phyloP scores from a whole-genome alignment of 2,797 vertebrate species.

The Alauda arvensis region DNA sequence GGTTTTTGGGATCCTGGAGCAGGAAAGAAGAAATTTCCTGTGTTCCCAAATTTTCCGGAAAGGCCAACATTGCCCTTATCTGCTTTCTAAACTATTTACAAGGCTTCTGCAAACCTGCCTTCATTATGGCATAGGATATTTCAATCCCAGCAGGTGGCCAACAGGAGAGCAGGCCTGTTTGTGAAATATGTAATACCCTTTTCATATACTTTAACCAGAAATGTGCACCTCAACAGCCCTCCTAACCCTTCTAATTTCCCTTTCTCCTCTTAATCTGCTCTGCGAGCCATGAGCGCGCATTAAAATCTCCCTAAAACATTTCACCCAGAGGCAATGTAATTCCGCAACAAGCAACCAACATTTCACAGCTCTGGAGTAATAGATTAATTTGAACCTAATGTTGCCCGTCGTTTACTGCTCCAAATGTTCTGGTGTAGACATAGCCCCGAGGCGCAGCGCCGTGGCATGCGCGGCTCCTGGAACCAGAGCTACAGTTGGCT shows the following conservation, averaged over 20 bases:
- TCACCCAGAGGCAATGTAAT: slow-evolving; percentile 83
- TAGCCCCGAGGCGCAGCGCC: slow-evolving; percentile 77
- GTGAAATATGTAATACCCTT: slow-evolving; percentile 83
- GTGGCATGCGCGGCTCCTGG: slow-evolving; percentile 79
- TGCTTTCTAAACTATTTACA: slow-evolving; percentile 86
- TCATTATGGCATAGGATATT: slow-evolving; percentile 87
- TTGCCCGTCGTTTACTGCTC: slow-evolving; percentile 81
- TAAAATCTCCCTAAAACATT: slow-evolving; percentile 86
- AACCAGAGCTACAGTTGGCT: slow-evolving; percentile 82
- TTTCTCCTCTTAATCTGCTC: slow-evolving; percentile 84
- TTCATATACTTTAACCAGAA: slow-evolving; percentile 87
- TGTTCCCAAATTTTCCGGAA: slow-evolving; percentile 52
- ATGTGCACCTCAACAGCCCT: slow-evolving; percentile 75
- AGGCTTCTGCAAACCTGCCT: slow-evolving; percentile 84
- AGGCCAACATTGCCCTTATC: slow-evolving; percentile 74
- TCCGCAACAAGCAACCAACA: slow-evolving; percentile 83
- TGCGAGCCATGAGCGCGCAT: slow-evolving; percentile 85
- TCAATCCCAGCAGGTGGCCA: slow-evolving; percentile 84
- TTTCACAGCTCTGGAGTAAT: slow-evolving; percentile 86
- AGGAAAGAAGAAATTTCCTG: slow-evolving; percentile 34
- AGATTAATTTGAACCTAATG: slow-evolving; percentile 87
- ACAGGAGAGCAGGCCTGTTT: slow-evolving; percentile 75
- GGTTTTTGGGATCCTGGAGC: neutral
- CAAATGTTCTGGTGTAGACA: slow-evolving; percentile 85
- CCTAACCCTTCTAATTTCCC: slow-evolving; percentile 83